Percentiles rank a stretch among this genome's conserved stretches.
phyloP scores from a whole-genome alignment of 2,888 invertebrate species.

The Thalpophila matura region DNA sequence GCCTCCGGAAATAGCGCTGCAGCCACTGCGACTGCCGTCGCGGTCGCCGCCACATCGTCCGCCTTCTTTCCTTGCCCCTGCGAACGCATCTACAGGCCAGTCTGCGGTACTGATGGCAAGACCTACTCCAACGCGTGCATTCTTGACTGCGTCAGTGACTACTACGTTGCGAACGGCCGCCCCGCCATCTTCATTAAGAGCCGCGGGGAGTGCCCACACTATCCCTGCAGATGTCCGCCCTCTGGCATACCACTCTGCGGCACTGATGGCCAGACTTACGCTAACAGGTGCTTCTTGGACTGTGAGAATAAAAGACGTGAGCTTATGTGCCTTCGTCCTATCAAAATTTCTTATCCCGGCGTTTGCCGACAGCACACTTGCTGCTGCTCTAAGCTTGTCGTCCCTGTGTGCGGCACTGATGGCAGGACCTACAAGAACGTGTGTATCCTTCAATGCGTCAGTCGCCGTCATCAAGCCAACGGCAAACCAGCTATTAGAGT shows the following conservation, averaged over 20 bases:
- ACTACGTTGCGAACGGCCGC: constrained; percentile 24
- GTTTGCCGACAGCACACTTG: constrained; percentile 55
- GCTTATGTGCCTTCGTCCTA: constrained; percentile 13
- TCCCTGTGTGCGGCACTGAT: constrained; percentile 72
- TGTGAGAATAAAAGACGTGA: constrained; percentile 73
- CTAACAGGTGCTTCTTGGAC: constrained; percentile 91
- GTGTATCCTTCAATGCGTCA: constrained; percentile 68
- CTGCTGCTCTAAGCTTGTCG: constrained; percentile 45
- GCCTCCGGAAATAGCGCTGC: constrained; percentile 7
- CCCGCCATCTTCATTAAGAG: constrained; percentile 32
- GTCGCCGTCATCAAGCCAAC: constrained; percentile 33
- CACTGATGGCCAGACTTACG: constrained; percentile 92
- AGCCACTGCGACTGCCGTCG: background rate
- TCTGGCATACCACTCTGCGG: constrained; percentile 91
- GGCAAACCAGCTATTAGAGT: constrained; percentile 43
- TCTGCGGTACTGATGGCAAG: constrained; percentile 69
- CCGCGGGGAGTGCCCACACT: constrained; percentile 57
- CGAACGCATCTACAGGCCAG: constrained; percentile 43
- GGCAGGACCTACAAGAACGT: constrained; percentile 69
- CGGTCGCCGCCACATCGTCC: constrained; percentile 2
- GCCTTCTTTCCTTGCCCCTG: constrained; percentile 41
- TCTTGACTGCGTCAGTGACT: constrained; percentile 59
- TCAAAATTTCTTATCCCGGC: constrained; percentile 13
- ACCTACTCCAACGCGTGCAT: constrained; percentile 67
- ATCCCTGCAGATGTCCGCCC: constrained; percentile 52